Base-by-base conservation (phyloP, 1,140 invertebrate genomes). In the Apis florea region DNA sequence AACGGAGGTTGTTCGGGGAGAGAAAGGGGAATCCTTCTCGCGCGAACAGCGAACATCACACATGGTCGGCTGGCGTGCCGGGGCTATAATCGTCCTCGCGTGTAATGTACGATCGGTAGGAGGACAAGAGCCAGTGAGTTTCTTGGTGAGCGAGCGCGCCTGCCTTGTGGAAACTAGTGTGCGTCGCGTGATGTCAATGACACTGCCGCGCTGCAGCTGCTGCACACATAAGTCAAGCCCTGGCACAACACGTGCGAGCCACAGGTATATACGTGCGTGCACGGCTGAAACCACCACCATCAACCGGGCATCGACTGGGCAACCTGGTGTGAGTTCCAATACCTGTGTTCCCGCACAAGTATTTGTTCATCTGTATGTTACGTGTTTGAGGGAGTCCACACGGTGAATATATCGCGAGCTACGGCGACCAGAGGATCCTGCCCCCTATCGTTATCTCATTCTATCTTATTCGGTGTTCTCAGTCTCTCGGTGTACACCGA, bases 121-220 rank as follows among this genome's bases (percentile, higher is more conserved):
- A 90, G 87, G 87, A 90, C 86, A 86, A 84, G 86, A 87, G 68
- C 70, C 83, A 82, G 75, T 88, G 86, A 85, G 67, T 88, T 75
- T 83, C 85, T 88, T 79, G 54, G 85, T 71, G 79, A 83, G 84
- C 86, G 89, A 88, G 84, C 83, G 85, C 56, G 58, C 71, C 71
- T 83, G 73, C 83, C 83, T 86, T 84, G 82, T 90, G 84, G 84
- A 86, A 89, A 91, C 90, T 89, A 89, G 88, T 89, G 87, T 88
- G 86, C 83, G 88, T 72, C 66, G 86, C 71, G 76, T 69, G 90
- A 93, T 93, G 92, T 92, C 92, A 93, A 92, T 93, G 92, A 93
- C 92, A 92, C 90, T 90, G 89, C 88, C 82, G 72, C 78, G 86
- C 67, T 86, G 90, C 89, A 91, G 90, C 91, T 92, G 90, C 89